Base-by-base conservation (phyloP, 2,797 vertebrate genomes). In the Bufotes viridis region DNA sequence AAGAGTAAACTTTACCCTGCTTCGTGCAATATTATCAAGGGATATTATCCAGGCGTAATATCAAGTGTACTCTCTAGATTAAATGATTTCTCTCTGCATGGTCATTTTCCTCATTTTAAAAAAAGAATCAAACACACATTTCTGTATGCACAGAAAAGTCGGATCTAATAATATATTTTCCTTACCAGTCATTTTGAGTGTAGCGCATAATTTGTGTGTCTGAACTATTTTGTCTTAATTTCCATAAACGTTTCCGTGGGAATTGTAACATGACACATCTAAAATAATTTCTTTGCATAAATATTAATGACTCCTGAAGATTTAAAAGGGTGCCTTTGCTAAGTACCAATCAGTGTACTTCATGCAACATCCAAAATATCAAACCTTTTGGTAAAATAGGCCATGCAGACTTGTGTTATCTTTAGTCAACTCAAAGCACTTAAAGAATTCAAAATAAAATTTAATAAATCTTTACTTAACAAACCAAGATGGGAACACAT, bases 1-100 rank as follows among this genome's bases (percentile, higher is more conserved):
- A 49, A 74, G 72, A 75, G 18, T 75, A 75, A 75, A 75, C 72
- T 51, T 75, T 75, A 75, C 55, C 29, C 10, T 24, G 67, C 26
- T 72, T 72, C 7, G 8, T 49, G 34, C 49, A 74, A 74, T 75
- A 75, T 75, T 78, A 55, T 24, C 22, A 78, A 55, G 12, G 26
- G 6, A 55, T 78, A 53, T n/a, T 13, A 49, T 8, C 34, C 34
- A 49, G 51, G 7, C 49, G 2, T 55, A 24, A 55, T 55, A 76
- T 76, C 53, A 53, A 17, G 74, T 53, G 74, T 2, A 75, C 18
- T n/a, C 18, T 53, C 42, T n/a, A 75, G 17, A 74, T 42, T 11
- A 42, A 74, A 2, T 74, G 70, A 74, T 10, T 11, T 42, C 12
- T 24, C 34, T 72, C 29, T 29, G 13, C 14, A 69, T 69, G 24